Percentiles rank a stretch among this genome's conserved stretches.
Conservation (phyloP, 2,797 vertebrate species). For the Enteromius thamalakanensis region DNA sequence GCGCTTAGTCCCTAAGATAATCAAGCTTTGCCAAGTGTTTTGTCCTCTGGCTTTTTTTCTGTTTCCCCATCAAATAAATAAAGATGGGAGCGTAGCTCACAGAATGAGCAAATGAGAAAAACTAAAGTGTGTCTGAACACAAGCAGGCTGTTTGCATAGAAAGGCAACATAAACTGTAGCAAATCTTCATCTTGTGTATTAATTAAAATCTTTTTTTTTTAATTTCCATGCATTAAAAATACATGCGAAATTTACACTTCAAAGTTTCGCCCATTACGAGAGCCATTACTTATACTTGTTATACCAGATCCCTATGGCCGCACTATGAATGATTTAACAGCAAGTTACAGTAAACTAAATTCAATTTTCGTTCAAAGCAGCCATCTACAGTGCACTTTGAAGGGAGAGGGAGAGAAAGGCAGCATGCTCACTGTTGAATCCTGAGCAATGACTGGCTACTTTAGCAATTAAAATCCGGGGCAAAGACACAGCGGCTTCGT, state of each 20-base stretch:
- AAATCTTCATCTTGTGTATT: constrained; percentile 70
- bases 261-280: constrained; percentile 93
- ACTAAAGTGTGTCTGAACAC: constrained; percentile 46
- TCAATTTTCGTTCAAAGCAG: constrained; percentile 85
- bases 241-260: constrained; percentile 97
- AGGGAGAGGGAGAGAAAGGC: constrained; percentile 58
- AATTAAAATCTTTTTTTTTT: constrained; percentile 60
- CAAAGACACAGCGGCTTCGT: constrained; percentile 98
- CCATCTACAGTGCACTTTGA: constrained; percentile 84
- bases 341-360: constrained; percentile 89
- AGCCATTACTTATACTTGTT: constrained; percentile 90
- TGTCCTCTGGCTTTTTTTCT: constrained; percentile 48
- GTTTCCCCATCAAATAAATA: constrained; percentile 48
- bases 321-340: constrained; percentile 97
- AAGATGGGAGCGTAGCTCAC: constrained; percentile 49
- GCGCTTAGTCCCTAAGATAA: constrained; percentile 56
- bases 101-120: constrained; percentile 32
- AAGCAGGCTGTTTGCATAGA: constrained; percentile 57
- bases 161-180: constrained; percentile 60
- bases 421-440: constrained; percentile 93
- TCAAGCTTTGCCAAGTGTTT: constrained; percentile 38
- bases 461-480: constrained; percentile 99
- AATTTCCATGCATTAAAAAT: constrained; percentile 90
- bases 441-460: constrained; percentile 99
- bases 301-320: constrained; percentile 84